A percentile compares a stretch with the other conserved stretches of the same genome.
Conservation (phyloP, 2,113 vertebrate genomes). For the Melanocharis versteri region DNA sequence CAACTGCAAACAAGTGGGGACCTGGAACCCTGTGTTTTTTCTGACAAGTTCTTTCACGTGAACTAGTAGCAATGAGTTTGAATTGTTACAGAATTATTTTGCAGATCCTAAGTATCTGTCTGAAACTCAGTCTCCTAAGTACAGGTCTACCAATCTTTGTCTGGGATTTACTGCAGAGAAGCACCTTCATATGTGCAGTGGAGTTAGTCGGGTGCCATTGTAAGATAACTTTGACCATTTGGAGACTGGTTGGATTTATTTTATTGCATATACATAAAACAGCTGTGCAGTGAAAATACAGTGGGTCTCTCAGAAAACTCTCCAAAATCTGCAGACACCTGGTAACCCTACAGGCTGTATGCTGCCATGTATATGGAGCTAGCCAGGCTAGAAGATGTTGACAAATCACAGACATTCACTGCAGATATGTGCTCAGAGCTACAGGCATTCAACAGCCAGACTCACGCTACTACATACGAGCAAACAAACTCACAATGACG, state of each 20-base stretch:
- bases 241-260: neutral
- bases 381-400: neutral
- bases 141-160: neutral
- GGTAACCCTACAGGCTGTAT: neutral
- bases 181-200: neutral
- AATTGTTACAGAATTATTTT: neutral
- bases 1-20: neutral
- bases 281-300: neutral
- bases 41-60: neutral
- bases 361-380: neutral
- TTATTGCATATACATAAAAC: neutral
- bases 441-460: neutral
- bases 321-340: neutral
- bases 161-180: neutral
- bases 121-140: neutral
- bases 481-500: neutral
- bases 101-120: neutral
- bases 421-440: neutral
- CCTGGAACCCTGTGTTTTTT: neutral
- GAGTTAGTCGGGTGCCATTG: neutral
- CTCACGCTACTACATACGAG: accelerated
- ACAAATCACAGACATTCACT: neutral
- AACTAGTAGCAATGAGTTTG: neutral
- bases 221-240: neutral
- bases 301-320: neutral